These are phyloP conservation scores for Pteronura brasiliensis DNA, from an alignment of 2,113 vertebrate genomes.

Conservation along the genomic window DNA sequence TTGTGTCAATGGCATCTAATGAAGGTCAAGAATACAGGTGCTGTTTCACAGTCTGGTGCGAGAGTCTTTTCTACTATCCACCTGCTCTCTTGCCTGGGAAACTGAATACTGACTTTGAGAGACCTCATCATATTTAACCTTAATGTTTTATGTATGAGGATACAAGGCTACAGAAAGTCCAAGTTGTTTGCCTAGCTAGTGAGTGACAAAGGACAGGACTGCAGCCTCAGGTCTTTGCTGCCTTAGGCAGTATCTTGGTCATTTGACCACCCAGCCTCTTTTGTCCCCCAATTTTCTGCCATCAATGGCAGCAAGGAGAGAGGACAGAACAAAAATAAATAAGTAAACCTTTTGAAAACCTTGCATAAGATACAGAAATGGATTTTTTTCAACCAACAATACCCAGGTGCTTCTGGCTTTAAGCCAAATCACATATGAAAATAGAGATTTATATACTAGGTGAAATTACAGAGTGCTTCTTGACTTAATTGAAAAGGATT, in stretches of 20 bases:
- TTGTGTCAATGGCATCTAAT: not conserved
- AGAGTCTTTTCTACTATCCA: not conserved
- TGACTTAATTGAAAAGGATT: slow-evolving; percentile 17
- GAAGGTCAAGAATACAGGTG: not conserved
- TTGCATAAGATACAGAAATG: slow-evolving; percentile 21
- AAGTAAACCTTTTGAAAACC: not conserved
- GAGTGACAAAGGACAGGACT: not conserved
- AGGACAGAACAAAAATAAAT: not conserved
- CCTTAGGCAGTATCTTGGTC: not conserved
- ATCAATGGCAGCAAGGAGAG: not conserved
- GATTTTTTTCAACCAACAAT: not conserved
- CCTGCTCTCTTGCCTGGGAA: not conserved
- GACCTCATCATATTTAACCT: not conserved
- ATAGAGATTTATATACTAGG: not conserved
- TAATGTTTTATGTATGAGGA: not conserved
- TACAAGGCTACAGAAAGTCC: not conserved
- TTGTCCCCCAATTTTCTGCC: not conserved
- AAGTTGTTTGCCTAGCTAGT: not conserved
- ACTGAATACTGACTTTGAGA: not conserved
- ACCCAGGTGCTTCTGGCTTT: not conserved
- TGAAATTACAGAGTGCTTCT: not conserved
- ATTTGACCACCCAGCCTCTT: not conserved
- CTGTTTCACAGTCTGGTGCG: not conserved
- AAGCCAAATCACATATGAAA: not conserved
- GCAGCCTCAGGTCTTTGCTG: not conserved